Conservation (phyloP, 1,140 invertebrate genomes). For the Drosophila setifemur region DNA sequence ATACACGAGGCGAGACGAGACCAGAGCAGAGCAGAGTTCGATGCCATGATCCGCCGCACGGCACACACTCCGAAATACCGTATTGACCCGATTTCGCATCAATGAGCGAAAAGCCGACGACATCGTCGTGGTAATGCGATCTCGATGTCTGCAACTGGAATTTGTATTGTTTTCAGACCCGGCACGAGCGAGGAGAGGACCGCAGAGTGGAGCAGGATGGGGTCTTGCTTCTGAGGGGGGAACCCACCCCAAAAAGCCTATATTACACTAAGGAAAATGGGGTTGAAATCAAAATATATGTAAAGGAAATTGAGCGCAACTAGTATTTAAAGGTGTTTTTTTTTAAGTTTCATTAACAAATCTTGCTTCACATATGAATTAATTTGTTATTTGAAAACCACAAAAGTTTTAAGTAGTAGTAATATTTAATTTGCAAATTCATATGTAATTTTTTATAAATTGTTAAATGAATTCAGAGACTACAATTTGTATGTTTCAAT, state of each 20-base stretch:
- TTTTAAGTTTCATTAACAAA: no score
- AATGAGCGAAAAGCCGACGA: conserved; percentile 33
- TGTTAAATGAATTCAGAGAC: no score
- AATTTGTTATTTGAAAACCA: no score
- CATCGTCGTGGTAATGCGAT: conserved; percentile 49
- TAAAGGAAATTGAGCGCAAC: no score
- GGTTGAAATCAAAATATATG: no score
- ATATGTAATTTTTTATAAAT: no score
- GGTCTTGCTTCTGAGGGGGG: conserved; percentile 25
- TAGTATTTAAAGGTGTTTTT: no score
- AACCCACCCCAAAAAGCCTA: conserved; percentile 26
- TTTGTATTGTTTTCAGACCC: conserved; percentile 37
- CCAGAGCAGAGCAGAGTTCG: neutral
- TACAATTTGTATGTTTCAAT: no score
- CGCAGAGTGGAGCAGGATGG: conserved; percentile 17
- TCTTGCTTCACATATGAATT: no score
- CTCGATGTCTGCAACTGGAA: conserved; percentile 31
- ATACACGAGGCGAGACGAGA: no score
- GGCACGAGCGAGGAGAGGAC: conserved; percentile 3
- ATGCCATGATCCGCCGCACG: conserved; percentile 4
- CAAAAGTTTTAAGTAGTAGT: no score
- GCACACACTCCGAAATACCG: conserved; percentile 60
- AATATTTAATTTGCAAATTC: no score
- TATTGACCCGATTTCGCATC: conserved; percentile 74
- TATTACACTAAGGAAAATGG: neutral